Evolutionary conservation across 1,140 invertebrate species (phyloP), one percentile per base, ranked within the genome.

Genomic region (Parapsyche elsis): DNA sequence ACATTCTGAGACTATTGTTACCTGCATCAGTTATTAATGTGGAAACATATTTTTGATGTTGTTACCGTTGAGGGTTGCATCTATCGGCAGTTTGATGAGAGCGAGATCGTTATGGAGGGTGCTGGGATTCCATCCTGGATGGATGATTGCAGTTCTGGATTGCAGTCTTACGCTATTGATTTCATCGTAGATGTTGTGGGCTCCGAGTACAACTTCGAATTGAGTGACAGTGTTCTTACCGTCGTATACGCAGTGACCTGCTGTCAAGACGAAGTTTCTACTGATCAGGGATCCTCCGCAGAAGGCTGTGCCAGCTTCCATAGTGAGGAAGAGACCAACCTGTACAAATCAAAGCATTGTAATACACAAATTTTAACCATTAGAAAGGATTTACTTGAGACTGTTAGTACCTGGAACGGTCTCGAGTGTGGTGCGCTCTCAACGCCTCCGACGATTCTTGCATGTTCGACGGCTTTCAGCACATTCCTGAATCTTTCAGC

Each of bases 271-370:
- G 84, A 89, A 90, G 82, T 86, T 86, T 26, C 85, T 82, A 61
- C 88, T 91, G 83, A 93, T 90, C 44, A 93, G 86, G 1, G 90
- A 90, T 0, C 90, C 91, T 19, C 92, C 92, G 84, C 92, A 93
- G 82, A 92, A 91, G 80, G 88, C 89, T 23, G 85, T 86, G 5
- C 86, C 85, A 23, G 85, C 59, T 24, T 45, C 44, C 21, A 83
- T 24, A 9, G 70, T 82, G 16, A 83, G 61, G 70, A 83, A 70
- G 12, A 83, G 59, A 64, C 78, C 83, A n/a, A 77, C 83, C 83
- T 83, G 23, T 12, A 26, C 64, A 26, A 70, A 70, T 70, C 2
- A 26, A 46, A 46, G 16, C 9, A 2, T 57, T 2, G 46, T 1
- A 45, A 21, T 9, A 7, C 46, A 0, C 49, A 12, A 45, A 9